phyloP scores from a whole-genome alignment of 2,113 vertebrate genomes.

The Rhipidura dahli region DNA sequence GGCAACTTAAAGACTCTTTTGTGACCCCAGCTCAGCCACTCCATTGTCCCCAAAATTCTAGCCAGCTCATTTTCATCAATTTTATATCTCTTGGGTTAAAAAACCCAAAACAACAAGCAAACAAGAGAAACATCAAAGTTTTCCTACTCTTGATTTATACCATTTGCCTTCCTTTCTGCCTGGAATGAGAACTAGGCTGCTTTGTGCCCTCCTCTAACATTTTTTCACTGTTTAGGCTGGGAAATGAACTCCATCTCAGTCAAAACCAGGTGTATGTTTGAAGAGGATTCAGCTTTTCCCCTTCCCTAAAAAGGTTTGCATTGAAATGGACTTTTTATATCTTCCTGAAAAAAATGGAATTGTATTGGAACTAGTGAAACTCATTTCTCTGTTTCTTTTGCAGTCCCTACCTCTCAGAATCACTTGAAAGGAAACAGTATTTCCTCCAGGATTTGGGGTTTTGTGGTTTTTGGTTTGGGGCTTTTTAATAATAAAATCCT shows the following conservation, averaged over 20 bases:
- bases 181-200: background rate
- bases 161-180: background rate
- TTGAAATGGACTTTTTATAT: background rate
- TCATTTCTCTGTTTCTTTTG: background rate
- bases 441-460: background rate
- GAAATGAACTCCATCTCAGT: background rate
- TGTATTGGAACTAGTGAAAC: background rate
- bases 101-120: background rate
- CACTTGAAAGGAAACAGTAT: background rate
- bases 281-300: background rate
- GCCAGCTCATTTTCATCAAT: background rate
- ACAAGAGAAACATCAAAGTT: background rate
- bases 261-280: background rate
- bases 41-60: background rate
- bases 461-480: background rate
- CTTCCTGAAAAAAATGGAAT: background rate
- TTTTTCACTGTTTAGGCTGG: background rate
- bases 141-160: background rate
- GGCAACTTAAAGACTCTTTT: background rate
- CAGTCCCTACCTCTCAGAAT: background rate
- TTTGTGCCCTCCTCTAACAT: background rate
- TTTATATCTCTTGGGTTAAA: background rate
- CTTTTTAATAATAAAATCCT: background rate
- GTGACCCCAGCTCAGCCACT: background rate
- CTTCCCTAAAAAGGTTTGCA: background rate